phyloP scores from a whole-genome alignment of 2,888 invertebrate species.

The Leucozona laternaria region DNA sequence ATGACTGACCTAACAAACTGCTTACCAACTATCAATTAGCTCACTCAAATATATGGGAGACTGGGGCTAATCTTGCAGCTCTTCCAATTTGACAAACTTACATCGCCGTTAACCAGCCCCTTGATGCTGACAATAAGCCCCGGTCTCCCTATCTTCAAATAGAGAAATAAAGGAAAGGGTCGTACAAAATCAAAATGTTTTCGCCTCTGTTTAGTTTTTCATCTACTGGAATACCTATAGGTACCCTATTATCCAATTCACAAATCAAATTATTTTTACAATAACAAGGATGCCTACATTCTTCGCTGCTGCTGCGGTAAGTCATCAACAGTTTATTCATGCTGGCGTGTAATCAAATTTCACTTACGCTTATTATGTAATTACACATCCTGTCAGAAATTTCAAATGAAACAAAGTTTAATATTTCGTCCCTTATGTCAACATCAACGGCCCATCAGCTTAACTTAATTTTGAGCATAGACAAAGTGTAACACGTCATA shows the following conservation, averaged over 20 bases:
- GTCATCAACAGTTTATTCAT: constrained; percentile 42
- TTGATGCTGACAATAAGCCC: no score
- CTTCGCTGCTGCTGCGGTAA: constrained; percentile 5
- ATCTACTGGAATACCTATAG: neutral
- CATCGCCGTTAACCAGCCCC: neutral
- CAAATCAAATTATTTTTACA: constrained; percentile 35
- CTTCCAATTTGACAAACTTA: neutral
- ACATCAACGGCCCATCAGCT: constrained; percentile 71
- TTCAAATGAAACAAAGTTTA: constrained; percentile 72
- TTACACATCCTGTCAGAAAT: constrained; percentile 71
- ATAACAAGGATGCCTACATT: constrained; percentile 22
- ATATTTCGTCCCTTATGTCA: constrained; percentile 68
- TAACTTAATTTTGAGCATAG: constrained; percentile 67
- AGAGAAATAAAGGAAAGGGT: neutral
- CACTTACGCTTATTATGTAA: constrained; percentile 72
- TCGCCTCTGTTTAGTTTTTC: neutral
- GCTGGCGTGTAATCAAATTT: constrained; percentile 65
- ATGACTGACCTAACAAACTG: no score
- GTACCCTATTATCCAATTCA: constrained; percentile 16
- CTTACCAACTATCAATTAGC: no score
- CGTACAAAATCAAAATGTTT: neutral
- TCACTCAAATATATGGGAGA: neutral
- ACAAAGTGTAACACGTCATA: constrained; percentile 71
- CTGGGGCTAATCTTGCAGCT: neutral
- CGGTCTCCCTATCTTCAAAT: neutral